Evolutionary conservation across 2,113 vertebrate genomes (phyloP).

Genomic region (human (Homo sapiens)): GRCh38 chr6:155217001-155217500

Average conservation of each 20-base stretch:
- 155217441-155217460: neutral
- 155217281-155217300: neutral
- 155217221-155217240: neutral
- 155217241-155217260: neutral
- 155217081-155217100: constrained; percentile 81
- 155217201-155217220: neutral
- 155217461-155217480: neutral
- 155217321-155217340: neutral
- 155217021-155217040: constrained; percentile 40
- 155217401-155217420: neutral
- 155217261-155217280: neutral
- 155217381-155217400: constrained; percentile 25
- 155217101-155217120: constrained; percentile 52
- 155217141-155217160: neutral
- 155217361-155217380: neutral
- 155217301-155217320: neutral
- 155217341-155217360: neutral
- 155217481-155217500: constrained; percentile 35
- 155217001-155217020: constrained; percentile 65
- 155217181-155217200: constrained; percentile 35
- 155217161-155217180: constrained; percentile 18
- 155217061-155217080: constrained; percentile 71
- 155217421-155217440: neutral
- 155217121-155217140: constrained; percentile 21
- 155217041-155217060: constrained; percentile 64